Conservation (phyloP, 1,140 invertebrate genomes). For the Brachionus angularis region DNA sequence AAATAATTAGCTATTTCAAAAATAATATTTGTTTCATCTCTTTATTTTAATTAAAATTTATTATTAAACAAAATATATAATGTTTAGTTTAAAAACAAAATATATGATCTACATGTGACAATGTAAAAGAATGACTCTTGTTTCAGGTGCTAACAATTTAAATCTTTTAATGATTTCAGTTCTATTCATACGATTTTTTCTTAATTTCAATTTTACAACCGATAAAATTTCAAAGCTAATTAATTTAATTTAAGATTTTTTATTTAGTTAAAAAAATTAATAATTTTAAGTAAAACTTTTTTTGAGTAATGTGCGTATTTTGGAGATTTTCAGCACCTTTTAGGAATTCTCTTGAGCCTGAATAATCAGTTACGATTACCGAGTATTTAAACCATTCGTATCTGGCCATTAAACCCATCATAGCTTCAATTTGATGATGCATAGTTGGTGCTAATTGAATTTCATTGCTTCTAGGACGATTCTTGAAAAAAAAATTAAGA, state of each 20-base stretch:
- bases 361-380: conserved; percentile 74
- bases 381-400: conserved; percentile 96
- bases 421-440: conserved; percentile 84
- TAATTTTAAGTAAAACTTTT: conserved; percentile 48
- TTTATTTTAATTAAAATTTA: conserved; percentile 53
- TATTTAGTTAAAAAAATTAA: conserved; percentile 68
- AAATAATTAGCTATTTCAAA: conserved; percentile 72
- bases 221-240: conserved; percentile 73
- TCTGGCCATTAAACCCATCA: conserved; percentile 82
- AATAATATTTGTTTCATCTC: conserved; percentile 78
- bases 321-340: conserved; percentile 62
- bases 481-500: not conserved
- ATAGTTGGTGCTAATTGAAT: conserved; percentile 81
- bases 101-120: conserved; percentile 60
- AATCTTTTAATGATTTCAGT: conserved; percentile 64
- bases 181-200: conserved; percentile 57
- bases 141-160: conserved; percentile 72
- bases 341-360: conserved; percentile 88
- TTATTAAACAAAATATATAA: not conserved
- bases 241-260: too few species aligned
- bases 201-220: conserved; percentile 69
- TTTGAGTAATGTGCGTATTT: not conserved
- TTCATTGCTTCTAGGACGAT: conserved; percentile 28
- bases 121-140: conserved; percentile 85
- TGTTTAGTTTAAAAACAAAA: not conserved